phyloP scores from a whole-genome alignment of 2,113 vertebrate species.

The Desmodus rotundus region DNA sequence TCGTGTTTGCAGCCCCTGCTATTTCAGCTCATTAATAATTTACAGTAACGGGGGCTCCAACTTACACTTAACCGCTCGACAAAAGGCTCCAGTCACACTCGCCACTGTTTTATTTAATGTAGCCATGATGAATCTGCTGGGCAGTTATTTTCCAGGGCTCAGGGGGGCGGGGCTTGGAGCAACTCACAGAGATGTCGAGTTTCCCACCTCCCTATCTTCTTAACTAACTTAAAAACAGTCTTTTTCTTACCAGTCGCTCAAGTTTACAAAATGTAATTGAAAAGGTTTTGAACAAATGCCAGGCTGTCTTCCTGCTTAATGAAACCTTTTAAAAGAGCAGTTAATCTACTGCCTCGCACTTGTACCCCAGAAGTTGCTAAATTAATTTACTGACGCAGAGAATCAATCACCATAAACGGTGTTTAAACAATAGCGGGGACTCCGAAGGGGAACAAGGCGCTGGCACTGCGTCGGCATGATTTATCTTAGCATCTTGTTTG shows the following conservation, averaged over 20 bases:
- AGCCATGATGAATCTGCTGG: constrained; percentile 59
- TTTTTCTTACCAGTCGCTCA: constrained; percentile 75
- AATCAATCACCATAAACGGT: constrained; percentile 79
- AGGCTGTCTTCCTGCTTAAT: constrained; percentile 84
- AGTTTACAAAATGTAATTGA: constrained; percentile 82
- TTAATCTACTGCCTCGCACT: constrained; percentile 78
- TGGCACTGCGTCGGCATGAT: constrained; percentile 54
- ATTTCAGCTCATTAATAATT: constrained; percentile 60
- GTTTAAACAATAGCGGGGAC: constrained; percentile 77
- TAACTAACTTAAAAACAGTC: constrained; percentile 60
- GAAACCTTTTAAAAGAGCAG: constrained; percentile 80
- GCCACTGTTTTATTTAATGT: constrained; percentile 41
- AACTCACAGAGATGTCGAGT: neutral
- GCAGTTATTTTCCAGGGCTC: constrained; percentile 43
- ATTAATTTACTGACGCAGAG: constrained; percentile 81
- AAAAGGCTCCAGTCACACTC: constrained; percentile 55
- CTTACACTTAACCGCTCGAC: constrained; percentile 55
- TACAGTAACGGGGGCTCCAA: constrained; percentile 59
- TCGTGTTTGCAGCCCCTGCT: constrained; percentile 60
- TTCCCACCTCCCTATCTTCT: neutral
- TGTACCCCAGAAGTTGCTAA: constrained; percentile 77
- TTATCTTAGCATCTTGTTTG: constrained; percentile 74
- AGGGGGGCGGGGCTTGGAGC: constrained; percentile 20
- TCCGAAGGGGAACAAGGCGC: constrained; percentile 72
- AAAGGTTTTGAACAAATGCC: constrained; percentile 82